Conservation (phyloP, 2,888 invertebrate species). For the Poecilobothrus nobilitatus region DNA sequence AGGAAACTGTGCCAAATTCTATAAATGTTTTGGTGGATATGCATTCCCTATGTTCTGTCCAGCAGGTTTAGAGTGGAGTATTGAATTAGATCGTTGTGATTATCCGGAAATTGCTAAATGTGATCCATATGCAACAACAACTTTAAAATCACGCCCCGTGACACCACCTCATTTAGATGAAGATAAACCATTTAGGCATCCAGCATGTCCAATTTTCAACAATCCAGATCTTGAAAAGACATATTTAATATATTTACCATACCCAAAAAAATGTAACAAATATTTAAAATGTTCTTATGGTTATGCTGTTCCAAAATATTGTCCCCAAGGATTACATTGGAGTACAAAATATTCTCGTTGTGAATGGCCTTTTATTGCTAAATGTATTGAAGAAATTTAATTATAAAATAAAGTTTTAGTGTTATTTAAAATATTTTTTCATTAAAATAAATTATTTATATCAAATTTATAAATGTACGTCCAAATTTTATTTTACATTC, state of each 20-base stretch:
- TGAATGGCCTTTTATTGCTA: slow-evolving; percentile 29
- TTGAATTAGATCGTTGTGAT: neutral
- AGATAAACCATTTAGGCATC: neutral
- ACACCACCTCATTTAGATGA: slow-evolving; percentile 26
- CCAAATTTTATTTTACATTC: too few species aligned
- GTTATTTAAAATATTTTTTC: too few species aligned
- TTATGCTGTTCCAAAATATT: slow-evolving; percentile 25
- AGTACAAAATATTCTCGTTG: slow-evolving; percentile 31
- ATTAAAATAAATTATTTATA: too few species aligned
- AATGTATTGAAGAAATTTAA: slow-evolving; percentile 22
- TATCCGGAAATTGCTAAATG: neutral
- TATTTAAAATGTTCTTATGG: slow-evolving; percentile 33
- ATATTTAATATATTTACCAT: slow-evolving; percentile 27
- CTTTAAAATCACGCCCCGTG: neutral
- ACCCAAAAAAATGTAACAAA: slow-evolving; percentile 31
- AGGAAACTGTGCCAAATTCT: slow-evolving; percentile 30
- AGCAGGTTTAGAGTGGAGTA: slow-evolving; percentile 44
- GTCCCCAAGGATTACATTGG: slow-evolving; percentile 33
- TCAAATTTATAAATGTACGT: too few species aligned
- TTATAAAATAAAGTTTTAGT: neutral
- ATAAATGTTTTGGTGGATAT: slow-evolving; percentile 30
- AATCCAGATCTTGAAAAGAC: neutral
- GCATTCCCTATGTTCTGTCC: slow-evolving; percentile 48
- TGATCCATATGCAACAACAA: neutral
- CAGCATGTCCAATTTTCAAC: neutral